phyloP scores from a whole-genome alignment of 2,113 vertebrate genomes.

The Conger conger region DNA sequence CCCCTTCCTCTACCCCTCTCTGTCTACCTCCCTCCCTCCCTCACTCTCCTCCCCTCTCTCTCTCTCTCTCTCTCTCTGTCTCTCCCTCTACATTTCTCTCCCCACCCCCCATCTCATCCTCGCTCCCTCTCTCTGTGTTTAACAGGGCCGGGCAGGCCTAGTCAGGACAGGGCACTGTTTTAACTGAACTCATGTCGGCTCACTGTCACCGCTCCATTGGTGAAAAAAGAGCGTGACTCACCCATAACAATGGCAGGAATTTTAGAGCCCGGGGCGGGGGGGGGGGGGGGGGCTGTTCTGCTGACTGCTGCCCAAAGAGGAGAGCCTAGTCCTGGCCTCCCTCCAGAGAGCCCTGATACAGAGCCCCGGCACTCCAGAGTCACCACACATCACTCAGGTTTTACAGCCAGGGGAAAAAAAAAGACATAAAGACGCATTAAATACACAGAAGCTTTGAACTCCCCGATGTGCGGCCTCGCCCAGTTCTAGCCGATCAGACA shows the following conservation, averaged over 20 bases:
- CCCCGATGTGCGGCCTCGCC: not conserved
- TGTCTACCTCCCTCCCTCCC: too few species aligned
- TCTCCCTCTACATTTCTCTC: too few species aligned
- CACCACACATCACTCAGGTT: not conserved
- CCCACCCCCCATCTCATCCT: too few species aligned
- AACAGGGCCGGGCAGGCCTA: not conserved
- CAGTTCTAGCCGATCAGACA: not conserved
- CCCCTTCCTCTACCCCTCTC: not conserved
- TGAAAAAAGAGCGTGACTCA: constrained; percentile 14
- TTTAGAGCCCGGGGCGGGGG: constrained; percentile 20
- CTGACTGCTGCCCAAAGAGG: not conserved
- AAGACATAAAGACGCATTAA: not conserved
- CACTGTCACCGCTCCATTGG: not conserved
- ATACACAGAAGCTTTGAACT: not conserved
- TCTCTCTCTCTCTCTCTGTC: not conserved
- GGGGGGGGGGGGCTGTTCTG: not conserved
- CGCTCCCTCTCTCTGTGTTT: not conserved
- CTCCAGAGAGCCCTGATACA: not conserved
- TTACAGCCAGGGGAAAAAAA: not conserved
- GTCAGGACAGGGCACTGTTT: not conserved
- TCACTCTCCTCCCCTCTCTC: too few species aligned
- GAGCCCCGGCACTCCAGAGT: not conserved
- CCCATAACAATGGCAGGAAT: constrained; percentile 14
- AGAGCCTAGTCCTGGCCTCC: not conserved
- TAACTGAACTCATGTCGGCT: not conserved